Percentiles rank a stretch among this genome's conserved stretches.
These are phyloP conservation scores for Poeciliopsis presidionis DNA, from an alignment of 2,797 vertebrate species.

Conservation along the genomic window DNA sequence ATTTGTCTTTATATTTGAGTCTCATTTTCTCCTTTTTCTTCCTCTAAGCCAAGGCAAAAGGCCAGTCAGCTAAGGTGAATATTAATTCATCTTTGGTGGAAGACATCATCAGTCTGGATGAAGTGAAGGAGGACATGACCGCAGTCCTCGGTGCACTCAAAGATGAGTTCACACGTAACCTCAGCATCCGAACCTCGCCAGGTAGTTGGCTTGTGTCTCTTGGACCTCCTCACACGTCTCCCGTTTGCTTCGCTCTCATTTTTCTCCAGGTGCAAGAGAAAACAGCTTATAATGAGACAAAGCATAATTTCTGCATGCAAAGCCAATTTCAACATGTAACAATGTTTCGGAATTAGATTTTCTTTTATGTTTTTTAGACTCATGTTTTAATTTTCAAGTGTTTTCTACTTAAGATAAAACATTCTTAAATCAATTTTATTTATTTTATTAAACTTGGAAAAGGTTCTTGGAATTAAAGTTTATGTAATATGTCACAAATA, in stretches of 20 bases:
- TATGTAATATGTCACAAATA: background rate
- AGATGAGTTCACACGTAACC: constrained; percentile 91
- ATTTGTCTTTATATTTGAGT: constrained; percentile 39
- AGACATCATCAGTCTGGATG: constrained; percentile 90
- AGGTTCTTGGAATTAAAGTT: background rate
- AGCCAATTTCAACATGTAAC: background rate
- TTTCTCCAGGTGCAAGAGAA: background rate
- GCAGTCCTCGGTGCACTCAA: constrained; percentile 84
- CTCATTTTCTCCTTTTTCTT: constrained; percentile 20
- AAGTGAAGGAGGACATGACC: constrained; percentile 86
- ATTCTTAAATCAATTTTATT: no score
- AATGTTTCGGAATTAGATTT: background rate
- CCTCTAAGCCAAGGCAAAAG: constrained; percentile 88
- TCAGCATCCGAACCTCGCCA: constrained; percentile 90
- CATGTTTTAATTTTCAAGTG: background rate
- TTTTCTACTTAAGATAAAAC: background rate
- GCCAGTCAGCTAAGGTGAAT: constrained; percentile 86
- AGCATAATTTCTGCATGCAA: background rate
- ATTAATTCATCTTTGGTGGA: constrained; percentile 90
- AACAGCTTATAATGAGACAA: background rate
- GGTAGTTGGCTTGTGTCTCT: constrained; percentile 73
- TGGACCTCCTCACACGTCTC: background rate
- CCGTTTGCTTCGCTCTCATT: background rate
- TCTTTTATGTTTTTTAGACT: background rate
- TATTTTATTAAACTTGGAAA: background rate